Evolutionary conservation across 2,888 invertebrate species (phyloP), one percentile per base, ranked within the genome.

Genomic region (Leptinotarsa peninsularis): DNA sequence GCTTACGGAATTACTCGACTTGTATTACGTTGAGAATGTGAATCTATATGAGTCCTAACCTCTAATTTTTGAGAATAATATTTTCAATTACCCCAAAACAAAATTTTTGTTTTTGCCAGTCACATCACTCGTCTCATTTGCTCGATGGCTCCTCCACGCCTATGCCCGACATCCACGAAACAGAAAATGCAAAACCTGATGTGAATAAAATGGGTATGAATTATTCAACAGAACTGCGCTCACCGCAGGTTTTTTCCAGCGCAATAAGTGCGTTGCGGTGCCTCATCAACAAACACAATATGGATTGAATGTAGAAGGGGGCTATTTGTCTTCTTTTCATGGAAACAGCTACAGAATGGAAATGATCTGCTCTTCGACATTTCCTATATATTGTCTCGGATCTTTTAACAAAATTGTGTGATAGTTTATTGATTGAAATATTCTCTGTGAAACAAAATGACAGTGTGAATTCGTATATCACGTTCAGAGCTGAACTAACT

Each of bases 121-220:
- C n/a, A 18, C 18, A 18, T 14, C 54, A 54, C 10, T 54, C 54
- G 15, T 10, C 14, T 10, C 21, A 58, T 58, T 23, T 21, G 14
- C 23, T 58, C 23, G 58, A 58, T 15, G 23, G 14, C 13, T 58
- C 15, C 13, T 21, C 58, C 23, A 23, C 58, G 58, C 21, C 58
- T 21, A 23, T 58, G 58, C 23, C 58, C 23, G 15, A 21, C 58
- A 58, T 23, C 43, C 43, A 17, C 63, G 4, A 33, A 43, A 63
- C 63, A 33, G 33, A 63, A 58, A 58, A 58, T 58, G 58, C 63
- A 43, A 63, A 63, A 63, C 43, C 63, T 63, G 63, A 63, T 33
- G 33, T 63, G 63, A 63, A 43, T 63, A 43, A 63, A 63, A 63
- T 63, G 5, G 17, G 43, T 33, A 43, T 63, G 63, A 63, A 63